These are phyloP conservation scores for Idaea straminata DNA, from an alignment of 2,888 invertebrate genomes.

Conservation along the genomic window DNA sequence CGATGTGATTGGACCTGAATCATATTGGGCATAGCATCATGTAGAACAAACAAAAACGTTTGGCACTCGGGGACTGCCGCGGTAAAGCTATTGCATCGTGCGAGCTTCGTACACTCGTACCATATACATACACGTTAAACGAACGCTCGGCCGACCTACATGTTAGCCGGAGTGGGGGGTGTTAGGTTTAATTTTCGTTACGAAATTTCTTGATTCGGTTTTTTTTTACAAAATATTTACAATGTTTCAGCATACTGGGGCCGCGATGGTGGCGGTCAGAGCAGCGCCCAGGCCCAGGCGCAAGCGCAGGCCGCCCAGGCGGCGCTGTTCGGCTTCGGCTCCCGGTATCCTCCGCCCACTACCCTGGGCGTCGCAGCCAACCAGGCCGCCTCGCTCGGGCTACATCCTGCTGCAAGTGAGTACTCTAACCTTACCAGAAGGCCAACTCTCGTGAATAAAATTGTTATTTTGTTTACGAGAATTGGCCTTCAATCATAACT, in stretches of 20 bases:
- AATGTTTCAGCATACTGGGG: slow-evolving; percentile 88
- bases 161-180: too few relatives aligned
- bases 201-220: too few relatives aligned
- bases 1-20: too few relatives aligned
- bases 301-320: slow-evolving; percentile 77
- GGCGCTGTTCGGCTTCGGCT: slow-evolving; percentile 71
- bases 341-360: slow-evolving; percentile 80
- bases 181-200: too few relatives aligned
- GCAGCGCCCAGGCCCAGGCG: slow-evolving; percentile 63
- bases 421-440: slow-evolving; percentile 25
- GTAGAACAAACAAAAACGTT: too few relatives aligned
- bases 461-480: too few relatives aligned
- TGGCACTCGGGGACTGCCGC: too few relatives aligned
- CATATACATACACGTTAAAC: too few relatives aligned
- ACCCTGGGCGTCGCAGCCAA: slow-evolving; percentile 92
- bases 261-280: slow-evolving; percentile 69
- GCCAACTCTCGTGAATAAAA: not conserved
- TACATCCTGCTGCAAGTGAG: slow-evolving; percentile 87
- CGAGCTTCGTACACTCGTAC: too few relatives aligned
- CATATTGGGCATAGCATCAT: too few relatives aligned
- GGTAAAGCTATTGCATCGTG: too few relatives aligned
- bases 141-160: too few relatives aligned
- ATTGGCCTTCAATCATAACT: not conserved
- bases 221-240: slow-evolving; percentile 5
- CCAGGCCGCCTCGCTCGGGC: slow-evolving; percentile 90